Evolutionary conservation across 2,797 vertebrate species (phyloP).

Genomic region (Telmatherina bonti): DNA sequence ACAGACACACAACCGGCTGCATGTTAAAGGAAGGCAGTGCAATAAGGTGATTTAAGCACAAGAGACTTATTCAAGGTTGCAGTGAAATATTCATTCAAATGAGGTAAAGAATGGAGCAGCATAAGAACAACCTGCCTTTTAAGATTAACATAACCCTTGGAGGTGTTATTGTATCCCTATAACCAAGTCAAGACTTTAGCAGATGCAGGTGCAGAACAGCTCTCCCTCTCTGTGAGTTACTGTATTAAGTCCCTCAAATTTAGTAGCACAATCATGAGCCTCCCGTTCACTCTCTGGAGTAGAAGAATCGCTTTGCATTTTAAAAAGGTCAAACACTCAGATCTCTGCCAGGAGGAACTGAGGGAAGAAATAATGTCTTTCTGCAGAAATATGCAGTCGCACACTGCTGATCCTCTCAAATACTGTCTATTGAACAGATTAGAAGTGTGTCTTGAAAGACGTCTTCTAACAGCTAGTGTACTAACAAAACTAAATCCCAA

Average conservation of each 20-base stretch:
- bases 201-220: conserved; percentile 77
- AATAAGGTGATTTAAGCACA: conserved; percentile 63
- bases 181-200: conserved; percentile 77
- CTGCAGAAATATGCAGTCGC: conserved; percentile 77
- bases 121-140: conserved; percentile 80
- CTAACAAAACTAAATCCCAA: conserved; percentile 66
- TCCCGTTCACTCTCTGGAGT: conserved; percentile 80
- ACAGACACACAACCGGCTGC: conserved; percentile 6
- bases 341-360: conserved; percentile 81
- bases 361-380: conserved; percentile 80
- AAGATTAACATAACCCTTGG: conserved; percentile 81
- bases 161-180: conserved; percentile 78
- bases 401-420: conserved; percentile 78
- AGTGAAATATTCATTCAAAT: conserved; percentile 80
- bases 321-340: conserved; percentile 86
- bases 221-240: conserved; percentile 76
- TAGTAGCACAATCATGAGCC: conserved; percentile 83
- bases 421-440: conserved; percentile 74
- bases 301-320: conserved; percentile 85
- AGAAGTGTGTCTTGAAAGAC: conserved; percentile 57
- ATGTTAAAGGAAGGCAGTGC: conserved; percentile 44
- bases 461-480: conserved; percentile 54
- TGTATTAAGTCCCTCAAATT: conserved; percentile 83
- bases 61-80: conserved; percentile 75
- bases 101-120: conserved; percentile 72